These are phyloP conservation scores for Hemitrygon akajei DNA, from an alignment of 2,797 vertebrate genomes.

Conservation along the genomic window DNA sequence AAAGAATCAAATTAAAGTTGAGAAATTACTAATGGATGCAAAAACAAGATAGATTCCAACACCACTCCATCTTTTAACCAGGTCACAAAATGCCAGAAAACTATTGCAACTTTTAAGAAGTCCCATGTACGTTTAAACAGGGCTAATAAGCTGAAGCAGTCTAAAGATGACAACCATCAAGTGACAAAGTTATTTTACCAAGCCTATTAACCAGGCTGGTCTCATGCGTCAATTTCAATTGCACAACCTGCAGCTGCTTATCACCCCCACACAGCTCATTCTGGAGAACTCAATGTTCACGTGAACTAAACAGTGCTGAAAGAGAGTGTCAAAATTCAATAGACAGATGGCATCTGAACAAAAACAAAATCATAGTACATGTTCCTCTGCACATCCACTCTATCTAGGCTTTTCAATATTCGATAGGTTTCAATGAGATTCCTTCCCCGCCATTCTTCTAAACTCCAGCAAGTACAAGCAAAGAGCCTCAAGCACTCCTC, in stretches of 20 bases:
- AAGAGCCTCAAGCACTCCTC: too few species aligned
- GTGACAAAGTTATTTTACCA: conserved; percentile 7
- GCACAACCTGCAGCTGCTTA: conserved; percentile 3
- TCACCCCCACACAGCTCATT: neutral
- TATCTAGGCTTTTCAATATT: too few species aligned
- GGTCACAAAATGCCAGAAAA: neutral
- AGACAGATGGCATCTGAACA: neutral
- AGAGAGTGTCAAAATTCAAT: neutral
- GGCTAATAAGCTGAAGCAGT: neutral
- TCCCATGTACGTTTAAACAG: neutral
- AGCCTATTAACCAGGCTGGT: neutral
- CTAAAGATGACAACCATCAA: neutral
- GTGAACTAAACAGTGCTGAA: neutral
- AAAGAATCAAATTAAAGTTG: neutral
- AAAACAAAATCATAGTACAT: neutral
- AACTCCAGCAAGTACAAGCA: too few species aligned
- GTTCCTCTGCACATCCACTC: too few species aligned
- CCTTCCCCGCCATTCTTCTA: too few species aligned
- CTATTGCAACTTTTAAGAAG: neutral
- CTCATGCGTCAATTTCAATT: neutral
- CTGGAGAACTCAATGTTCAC: neutral
- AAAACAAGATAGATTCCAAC: neutral
- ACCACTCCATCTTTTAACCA: neutral
- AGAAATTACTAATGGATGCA: neutral
- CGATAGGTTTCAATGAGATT: too few species aligned